phyloP scores from a whole-genome alignment of 2,797 vertebrate genomes.

The Trachurus trachurus region DNA sequence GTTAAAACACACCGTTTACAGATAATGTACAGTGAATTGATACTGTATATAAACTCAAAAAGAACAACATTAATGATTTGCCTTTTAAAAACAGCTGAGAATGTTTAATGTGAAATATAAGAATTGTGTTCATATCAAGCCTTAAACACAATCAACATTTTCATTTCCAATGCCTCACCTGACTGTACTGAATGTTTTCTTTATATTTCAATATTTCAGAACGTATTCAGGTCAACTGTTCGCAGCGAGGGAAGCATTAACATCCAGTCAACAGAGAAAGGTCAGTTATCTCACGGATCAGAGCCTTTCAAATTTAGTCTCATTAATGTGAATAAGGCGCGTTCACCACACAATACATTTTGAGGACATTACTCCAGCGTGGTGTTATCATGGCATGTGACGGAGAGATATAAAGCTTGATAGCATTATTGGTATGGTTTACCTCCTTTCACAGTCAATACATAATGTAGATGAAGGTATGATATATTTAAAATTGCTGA shows the following conservation, averaged over 20 bases:
- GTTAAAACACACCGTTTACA: neutral
- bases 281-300: slow-evolving; percentile 82
- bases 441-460: slow-evolving; percentile 54
- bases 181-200: slow-evolving; percentile 43
- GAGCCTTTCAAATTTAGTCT: slow-evolving; percentile 71
- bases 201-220: slow-evolving; percentile 45
- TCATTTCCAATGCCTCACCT: slow-evolving; percentile 4
- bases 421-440: slow-evolving; percentile 66
- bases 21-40: neutral
- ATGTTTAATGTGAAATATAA: neutral
- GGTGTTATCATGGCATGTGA: slow-evolving; percentile 65
- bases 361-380: slow-evolving; percentile 46
- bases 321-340: slow-evolving; percentile 77
- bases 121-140: neutral
- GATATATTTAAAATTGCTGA: slow-evolving; percentile 71
- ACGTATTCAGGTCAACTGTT: slow-evolving; percentile 61
- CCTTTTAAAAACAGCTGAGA: neutral
- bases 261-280: slow-evolving; percentile 71
- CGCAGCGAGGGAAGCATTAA: slow-evolving; percentile 51
- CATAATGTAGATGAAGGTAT: slow-evolving; percentile 65
- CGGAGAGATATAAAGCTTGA: slow-evolving; percentile 54
- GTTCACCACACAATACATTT: slow-evolving; percentile 60
- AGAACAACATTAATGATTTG: neutral
- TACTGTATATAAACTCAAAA: neutral
- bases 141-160: neutral